A percentile compares a stretch with the other conserved stretches of the same genome.
phyloP scores from a whole-genome alignment of 2,797 vertebrate species.

The Channallabes apus region DNA sequence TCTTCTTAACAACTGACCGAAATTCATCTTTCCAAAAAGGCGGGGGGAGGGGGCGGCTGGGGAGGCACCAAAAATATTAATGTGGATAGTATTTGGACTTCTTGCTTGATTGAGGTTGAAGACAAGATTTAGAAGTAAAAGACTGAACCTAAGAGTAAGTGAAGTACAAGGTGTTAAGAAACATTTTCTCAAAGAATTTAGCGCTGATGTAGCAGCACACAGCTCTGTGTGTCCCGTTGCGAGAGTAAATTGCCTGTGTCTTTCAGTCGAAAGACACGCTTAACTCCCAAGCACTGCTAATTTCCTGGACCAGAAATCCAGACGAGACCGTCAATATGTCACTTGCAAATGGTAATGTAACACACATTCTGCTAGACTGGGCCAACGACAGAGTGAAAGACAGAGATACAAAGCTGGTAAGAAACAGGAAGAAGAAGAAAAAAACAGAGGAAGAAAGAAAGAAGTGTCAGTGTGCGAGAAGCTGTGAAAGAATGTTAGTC shows the following conservation, averaged over 20 bases:
- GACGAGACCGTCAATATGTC: conserved; percentile 53
- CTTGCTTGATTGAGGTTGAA: neutral
- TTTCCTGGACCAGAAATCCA: conserved; percentile 51
- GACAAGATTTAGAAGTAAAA: neutral
- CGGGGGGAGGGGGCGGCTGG: too few species aligned
- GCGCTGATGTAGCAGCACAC: neutral
- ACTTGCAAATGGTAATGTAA: conserved; percentile 50
- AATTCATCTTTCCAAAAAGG: conserved; percentile 23
- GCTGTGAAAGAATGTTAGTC: neutral
- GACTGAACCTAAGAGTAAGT: conserved; percentile 3
- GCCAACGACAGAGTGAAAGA: conserved; percentile 39
- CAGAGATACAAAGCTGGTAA: conserved; percentile 27
- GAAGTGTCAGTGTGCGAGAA: conserved; percentile 11
- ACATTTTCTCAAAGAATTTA: conserved; percentile 18
- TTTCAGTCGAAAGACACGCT: conserved; percentile 41
- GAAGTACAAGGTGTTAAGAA: conserved; percentile 4
- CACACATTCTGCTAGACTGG: conserved; percentile 50
- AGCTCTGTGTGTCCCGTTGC: conserved; percentile 25
- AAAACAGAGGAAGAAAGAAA: conserved; percentile 7
- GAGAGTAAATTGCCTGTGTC: conserved; percentile 35
- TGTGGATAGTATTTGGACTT: neutral
- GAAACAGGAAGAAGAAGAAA: conserved; percentile 18
- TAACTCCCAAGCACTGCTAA: conserved; percentile 38
- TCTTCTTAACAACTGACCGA: conserved; percentile 25
- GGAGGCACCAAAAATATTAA: too few species aligned